phyloP scores from a whole-genome alignment of 2,888 invertebrate genomes.

The Platypus cylindrus region DNA sequence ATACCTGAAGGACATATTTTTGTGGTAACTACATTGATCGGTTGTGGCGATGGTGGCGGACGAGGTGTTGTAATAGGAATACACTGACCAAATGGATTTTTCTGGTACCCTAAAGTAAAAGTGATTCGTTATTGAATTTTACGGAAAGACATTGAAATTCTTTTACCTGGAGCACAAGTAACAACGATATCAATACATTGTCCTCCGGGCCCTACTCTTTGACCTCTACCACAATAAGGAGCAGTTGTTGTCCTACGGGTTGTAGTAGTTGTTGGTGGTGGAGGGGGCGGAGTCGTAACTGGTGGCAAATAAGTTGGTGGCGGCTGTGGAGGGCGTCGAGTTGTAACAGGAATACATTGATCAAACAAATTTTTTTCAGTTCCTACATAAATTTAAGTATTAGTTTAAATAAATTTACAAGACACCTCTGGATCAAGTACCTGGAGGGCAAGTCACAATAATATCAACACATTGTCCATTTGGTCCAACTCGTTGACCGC shows the following conservation, averaged over 20 bases:
- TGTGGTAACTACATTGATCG: too few species aligned
- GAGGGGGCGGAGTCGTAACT: too few species aligned
- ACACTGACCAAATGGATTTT: background rate
- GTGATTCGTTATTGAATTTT: background rate
- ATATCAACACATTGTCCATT: constrained; percentile 7
- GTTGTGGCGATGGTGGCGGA: too few species aligned
- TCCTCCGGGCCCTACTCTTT: constrained; percentile 11
- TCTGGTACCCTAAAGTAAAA: background rate
- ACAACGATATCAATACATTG: constrained; percentile 8
- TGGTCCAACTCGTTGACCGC: constrained; percentile 5
- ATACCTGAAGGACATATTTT: too few species aligned
- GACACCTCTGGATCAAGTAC: background rate
- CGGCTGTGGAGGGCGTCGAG: too few species aligned
- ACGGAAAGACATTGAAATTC: background rate
- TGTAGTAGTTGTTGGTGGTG: too few species aligned
- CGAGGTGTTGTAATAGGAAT: background rate
- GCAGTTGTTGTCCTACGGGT: background rate
- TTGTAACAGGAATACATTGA: background rate
- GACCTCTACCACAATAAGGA: constrained; percentile 8
- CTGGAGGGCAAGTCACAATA: constrained; percentile 5
- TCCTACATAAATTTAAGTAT: background rate
- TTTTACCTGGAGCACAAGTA: constrained; percentile 7
- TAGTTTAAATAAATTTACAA: background rate
- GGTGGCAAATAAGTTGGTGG: background rate
- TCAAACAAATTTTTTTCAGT: background rate